A percentile compares a stretch with the other conserved stretches of the same genome.
These are phyloP conservation scores for Diabrotica virgifera DNA, from an alignment of 1,140 invertebrate genomes.

Conservation along the genomic window DNA sequence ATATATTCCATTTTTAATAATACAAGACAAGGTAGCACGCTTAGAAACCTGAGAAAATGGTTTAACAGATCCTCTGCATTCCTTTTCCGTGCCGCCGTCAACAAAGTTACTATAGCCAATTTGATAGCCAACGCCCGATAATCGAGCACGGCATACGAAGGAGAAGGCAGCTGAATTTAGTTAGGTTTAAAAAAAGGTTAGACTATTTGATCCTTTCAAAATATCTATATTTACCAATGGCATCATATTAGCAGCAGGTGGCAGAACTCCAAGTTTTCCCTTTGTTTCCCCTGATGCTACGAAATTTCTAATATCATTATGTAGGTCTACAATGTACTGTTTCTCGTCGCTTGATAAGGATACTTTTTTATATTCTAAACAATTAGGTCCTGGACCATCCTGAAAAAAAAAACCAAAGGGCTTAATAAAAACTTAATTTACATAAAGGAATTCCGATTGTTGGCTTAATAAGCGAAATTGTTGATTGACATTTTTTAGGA, in stretches of 20 bases:
- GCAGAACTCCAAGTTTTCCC: conserved; percentile 24
- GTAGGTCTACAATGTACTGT: conserved; percentile 26
- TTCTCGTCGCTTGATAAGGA: conserved; percentile 17
- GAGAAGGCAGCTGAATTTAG: too few relatives aligned
- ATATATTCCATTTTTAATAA: too few relatives aligned
- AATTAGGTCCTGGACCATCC: conserved; percentile 20
- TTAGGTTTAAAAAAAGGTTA: too few relatives aligned
- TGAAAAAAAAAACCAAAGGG: conserved; percentile 3
- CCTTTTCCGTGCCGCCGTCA: too few relatives aligned
- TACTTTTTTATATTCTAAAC: conserved; percentile 25
- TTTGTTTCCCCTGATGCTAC: conserved; percentile 27
- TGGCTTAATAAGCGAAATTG: too few relatives aligned
- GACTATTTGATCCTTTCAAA: background rate
- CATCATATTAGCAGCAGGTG: conserved; percentile 28
- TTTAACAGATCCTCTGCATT: too few relatives aligned
- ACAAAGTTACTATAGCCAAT: too few relatives aligned
- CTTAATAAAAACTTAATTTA: background rate
- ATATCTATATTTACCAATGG: conserved; percentile 19
- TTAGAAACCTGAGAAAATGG: too few relatives aligned
- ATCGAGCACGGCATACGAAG: too few relatives aligned
- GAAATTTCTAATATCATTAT: conserved; percentile 30
- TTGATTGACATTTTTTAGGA: too few relatives aligned
- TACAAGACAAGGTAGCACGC: too few relatives aligned
- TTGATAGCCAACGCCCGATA: too few relatives aligned
- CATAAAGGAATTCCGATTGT: background rate